A percentile compares a stretch with the other conserved stretches of the same genome.
Conservation (phyloP, 2,113 vertebrate genomes). For the Engraulis encrasicolus region DNA sequence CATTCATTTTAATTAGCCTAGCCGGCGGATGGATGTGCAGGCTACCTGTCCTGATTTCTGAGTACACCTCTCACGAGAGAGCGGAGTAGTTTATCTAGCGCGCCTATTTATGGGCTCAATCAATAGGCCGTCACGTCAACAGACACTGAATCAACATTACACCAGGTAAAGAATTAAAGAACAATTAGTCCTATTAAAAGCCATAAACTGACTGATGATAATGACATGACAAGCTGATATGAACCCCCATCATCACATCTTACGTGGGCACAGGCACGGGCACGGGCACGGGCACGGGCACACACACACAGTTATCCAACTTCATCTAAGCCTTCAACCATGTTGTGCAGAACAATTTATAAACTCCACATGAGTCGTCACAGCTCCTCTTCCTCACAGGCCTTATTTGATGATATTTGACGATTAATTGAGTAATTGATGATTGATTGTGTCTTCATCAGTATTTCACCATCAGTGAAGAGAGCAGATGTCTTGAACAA, state of each 20-base stretch:
- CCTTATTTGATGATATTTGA: neutral
- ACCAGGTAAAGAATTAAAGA: constrained; percentile 33
- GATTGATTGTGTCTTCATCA: neutral
- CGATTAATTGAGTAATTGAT: neutral
- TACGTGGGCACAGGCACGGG: too few relatives aligned
- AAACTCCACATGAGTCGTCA: neutral
- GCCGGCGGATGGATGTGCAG: too few relatives aligned
- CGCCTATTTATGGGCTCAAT: constrained; percentile 53
- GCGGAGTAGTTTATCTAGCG: constrained; percentile 34
- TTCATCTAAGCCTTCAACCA: neutral
- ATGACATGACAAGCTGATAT: neutral
- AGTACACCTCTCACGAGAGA: constrained; percentile 55
- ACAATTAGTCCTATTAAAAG: neutral
- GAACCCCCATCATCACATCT: neutral
- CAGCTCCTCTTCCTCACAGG: neutral
- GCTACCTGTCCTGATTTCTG: constrained; percentile 35
- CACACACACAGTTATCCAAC: neutral
- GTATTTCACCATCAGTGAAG: neutral
- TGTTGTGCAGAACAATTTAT: neutral
- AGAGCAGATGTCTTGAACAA: neutral
- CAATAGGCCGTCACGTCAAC: constrained; percentile 47
- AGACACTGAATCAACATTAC: constrained; percentile 53
- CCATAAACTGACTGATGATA: neutral
- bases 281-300: too few relatives aligned
- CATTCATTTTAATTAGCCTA: constrained; percentile 62